These are phyloP conservation scores for Thaumetopoea pityocampa DNA, from an alignment of 1,140 invertebrate species.

Conservation along the genomic window DNA sequence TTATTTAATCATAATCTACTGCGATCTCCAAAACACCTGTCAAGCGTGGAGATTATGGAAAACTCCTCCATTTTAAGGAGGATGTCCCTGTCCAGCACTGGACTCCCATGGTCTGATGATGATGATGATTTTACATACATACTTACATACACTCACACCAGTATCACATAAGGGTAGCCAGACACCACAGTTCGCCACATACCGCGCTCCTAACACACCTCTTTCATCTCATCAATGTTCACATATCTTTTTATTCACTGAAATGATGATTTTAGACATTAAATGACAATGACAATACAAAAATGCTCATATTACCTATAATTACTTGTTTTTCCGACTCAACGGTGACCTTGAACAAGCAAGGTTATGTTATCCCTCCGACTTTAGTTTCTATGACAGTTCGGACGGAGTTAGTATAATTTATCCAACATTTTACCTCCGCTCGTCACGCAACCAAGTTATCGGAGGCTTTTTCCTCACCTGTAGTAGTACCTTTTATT, in stretches of 20 bases:
- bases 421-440: slow-evolving; percentile 26
- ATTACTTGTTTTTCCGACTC: neutral
- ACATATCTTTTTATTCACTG: neutral
- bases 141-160: no score
- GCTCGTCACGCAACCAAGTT: slow-evolving; percentile 28
- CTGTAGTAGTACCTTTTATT: slow-evolving; percentile 13
- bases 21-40: no score
- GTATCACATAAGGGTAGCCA: no score
- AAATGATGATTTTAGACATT: slow-evolving; percentile 3
- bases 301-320: neutral
- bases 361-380: slow-evolving; percentile 14
- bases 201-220: no score
- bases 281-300: neutral
- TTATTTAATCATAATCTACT: no score
- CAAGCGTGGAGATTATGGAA: no score
- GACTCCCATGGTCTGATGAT: no score
- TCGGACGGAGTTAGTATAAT: slow-evolving; percentile 19
- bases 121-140: no score
- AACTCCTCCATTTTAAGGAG: no score
- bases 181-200: no score
- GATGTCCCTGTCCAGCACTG: no score
- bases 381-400: slow-evolving; percentile 21
- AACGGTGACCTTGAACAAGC: slow-evolving; percentile 8
- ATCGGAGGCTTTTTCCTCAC: slow-evolving; percentile 28
- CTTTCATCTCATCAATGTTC: no score